Evolutionary conservation across 1,140 invertebrate genomes (phyloP).

Genomic region (Drosophila sucinea): DNA sequence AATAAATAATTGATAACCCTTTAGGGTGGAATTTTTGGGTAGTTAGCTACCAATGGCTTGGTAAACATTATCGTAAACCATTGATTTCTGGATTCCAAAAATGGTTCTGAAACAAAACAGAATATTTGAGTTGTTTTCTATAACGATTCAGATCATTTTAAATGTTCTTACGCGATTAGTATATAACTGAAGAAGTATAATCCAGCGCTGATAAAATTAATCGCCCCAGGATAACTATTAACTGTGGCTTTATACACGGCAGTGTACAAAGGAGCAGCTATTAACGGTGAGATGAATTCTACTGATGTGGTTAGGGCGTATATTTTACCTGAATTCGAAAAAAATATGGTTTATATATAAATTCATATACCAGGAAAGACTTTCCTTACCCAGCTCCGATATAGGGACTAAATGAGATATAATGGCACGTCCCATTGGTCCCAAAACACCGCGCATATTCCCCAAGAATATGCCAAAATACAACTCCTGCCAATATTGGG

Average conservation of each 20-base stretch:
- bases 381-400: slow-evolving; percentile 86
- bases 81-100: slow-evolving; percentile 6
- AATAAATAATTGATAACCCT: background rate
- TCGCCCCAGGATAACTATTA: slow-evolving; percentile 84
- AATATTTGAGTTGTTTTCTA: background rate
- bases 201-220: slow-evolving; percentile 84
- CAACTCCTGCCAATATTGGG: slow-evolving; percentile 86
- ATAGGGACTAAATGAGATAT: slow-evolving; percentile 87
- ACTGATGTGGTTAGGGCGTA: slow-evolving; percentile 86
- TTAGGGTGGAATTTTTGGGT: background rate
- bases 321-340: slow-evolving; percentile 84
- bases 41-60: background rate
- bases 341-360: background rate
- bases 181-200: slow-evolving; percentile 72
- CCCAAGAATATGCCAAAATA: slow-evolving; percentile 84
- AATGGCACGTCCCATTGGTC: slow-evolving; percentile 86
- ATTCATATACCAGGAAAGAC: background rate
- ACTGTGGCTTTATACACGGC: slow-evolving; percentile 86
- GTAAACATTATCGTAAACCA: background rate
- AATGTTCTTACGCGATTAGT: slow-evolving; percentile 84
- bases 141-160: background rate
- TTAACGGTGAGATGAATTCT: slow-evolving; percentile 86
- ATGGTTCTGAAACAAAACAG: background rate
- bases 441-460: slow-evolving; percentile 85
- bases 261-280: slow-evolving; percentile 86